Base-by-base conservation (phyloP, 2,797 vertebrate genomes). In the Neosalanx taihuensis region DNA sequence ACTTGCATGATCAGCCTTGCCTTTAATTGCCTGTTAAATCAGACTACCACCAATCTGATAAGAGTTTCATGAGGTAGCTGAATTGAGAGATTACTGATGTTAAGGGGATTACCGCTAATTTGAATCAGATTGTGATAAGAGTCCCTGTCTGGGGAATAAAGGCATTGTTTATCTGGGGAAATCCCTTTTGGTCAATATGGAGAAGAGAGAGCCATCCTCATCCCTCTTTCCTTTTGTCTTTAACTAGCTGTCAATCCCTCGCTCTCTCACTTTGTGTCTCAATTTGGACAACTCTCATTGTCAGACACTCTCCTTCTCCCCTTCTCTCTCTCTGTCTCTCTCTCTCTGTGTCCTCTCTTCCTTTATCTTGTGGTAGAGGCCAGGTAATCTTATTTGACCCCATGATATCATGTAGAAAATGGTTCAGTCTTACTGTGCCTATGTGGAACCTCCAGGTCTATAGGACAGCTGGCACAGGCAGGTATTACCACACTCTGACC, bases 81-180 rank as follows among this genome's bases (percentile, higher is more conserved):
- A 81, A 79, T 74, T 74, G 57, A 63, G 62, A 63, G 65, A 80
- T 81, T 79, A 69, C 71, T 72, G 70, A 80, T 80, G 74, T 60
- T n/a, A 23, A 23, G 20, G 60, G 69, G 53, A 78, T 83, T 81
- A 72, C 74, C 37, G 73, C 63, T 73, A 61, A 85, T 86, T 81
- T 80, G 65, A 74, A 81, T 79, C 64, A 62, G 68, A 75, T 68
- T 64, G 58, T 62, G 71, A 76, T 79, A 79, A 78, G 62, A 59
- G 41, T 35, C 30, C 72, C 29, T 58, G 41, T 63, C 46, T 10
- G 29, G 56, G 18, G 12, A 65, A 65, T 59, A 51, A 6, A 49
- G 51, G 31, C 7, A 49, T 15, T 5, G 10, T 18, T 23, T 18
- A 12, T 26, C 31, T 35, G 31, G 64, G 67, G 66, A 66, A 35